Evolutionary conservation across 2,888 invertebrate genomes (phyloP), one percentile per base, ranked within the genome.

Genomic region (Phortica magna): DNA sequence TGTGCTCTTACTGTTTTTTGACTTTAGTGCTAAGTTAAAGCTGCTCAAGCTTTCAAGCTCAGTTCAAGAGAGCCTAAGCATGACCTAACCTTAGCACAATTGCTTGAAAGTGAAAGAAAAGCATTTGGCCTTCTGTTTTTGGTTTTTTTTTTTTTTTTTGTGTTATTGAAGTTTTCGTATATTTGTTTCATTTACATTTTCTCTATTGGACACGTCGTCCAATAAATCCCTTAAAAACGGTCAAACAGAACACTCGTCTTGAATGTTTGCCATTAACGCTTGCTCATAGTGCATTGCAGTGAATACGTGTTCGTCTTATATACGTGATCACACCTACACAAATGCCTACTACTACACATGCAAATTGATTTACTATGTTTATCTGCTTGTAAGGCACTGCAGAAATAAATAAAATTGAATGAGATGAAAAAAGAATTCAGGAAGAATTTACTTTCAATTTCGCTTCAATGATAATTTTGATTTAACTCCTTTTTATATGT

Each of bases 401-500:
- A 72, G 17, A n/a, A 73, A 73, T n/a, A 64, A 73, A 55, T 22
- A 48, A 73, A 73, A 73, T 12, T 17, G 19, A 71, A 64, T 61
- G 22, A 61, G 39, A 70, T 2, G 48, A 43, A 65, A 22, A 53
- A 65, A 65, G 31, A 67, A 55, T 17, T 22, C 22, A 22, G 73
- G 77, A 77, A 70, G 73, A 82, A 80, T 82, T 81, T 84, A 83
- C 84, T 84, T 83, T 84, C 83, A 78, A 80, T 84, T 83, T 85
- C 80, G 75, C 72, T 79, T 78, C 77, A 81, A 82, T 80, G 83
- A 81, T 80, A 84, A 79, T 84, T 83, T 77, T 76, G 80, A 81
- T 81, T 85, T 79, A 79, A 85, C 81, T 84, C 77, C 70, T 76
- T 82, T 78, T 81, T 73, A 76, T 31, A 31, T 64, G 65, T 74